phyloP scores from a whole-genome alignment of 2,888 invertebrate genomes.

The Pilophorus perplexus region DNA sequence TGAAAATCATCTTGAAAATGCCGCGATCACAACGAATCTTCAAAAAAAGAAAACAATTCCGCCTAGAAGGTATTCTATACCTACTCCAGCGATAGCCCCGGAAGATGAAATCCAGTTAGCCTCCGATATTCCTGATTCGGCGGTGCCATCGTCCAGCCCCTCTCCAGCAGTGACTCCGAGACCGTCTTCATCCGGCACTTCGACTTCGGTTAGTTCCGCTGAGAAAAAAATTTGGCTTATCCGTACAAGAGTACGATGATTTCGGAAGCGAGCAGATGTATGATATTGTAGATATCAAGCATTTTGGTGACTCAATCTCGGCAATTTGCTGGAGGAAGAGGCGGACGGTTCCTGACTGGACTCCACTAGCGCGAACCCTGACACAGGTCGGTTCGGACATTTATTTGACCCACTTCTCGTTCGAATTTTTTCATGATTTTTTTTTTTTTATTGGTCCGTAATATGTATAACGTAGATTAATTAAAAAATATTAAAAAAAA shows the following conservation, averaged over 20 bases:
- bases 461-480: no score
- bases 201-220: background rate
- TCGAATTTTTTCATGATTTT: no score
- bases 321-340: background rate
- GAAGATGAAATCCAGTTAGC: background rate
- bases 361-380: no score
- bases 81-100: background rate
- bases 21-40: background rate
- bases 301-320: background rate
- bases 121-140: background rate
- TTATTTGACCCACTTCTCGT: no score
- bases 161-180: background rate
- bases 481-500: no score
- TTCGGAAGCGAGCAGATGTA: slow-evolving; percentile 1
- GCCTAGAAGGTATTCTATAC: background rate
- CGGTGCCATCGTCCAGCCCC: background rate
- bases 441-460: no score
- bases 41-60: background rate
- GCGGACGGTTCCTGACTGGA: no score
- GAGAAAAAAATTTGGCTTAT: background rate
- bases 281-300: background rate
- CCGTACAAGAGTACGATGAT: background rate
- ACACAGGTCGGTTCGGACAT: no score
- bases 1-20: no score
- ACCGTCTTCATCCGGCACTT: background rate